Evolutionary conservation across 2,797 vertebrate species (phyloP), one percentile per base, ranked within the genome.

Genomic region (Semotilus atromaculatus): DNA sequence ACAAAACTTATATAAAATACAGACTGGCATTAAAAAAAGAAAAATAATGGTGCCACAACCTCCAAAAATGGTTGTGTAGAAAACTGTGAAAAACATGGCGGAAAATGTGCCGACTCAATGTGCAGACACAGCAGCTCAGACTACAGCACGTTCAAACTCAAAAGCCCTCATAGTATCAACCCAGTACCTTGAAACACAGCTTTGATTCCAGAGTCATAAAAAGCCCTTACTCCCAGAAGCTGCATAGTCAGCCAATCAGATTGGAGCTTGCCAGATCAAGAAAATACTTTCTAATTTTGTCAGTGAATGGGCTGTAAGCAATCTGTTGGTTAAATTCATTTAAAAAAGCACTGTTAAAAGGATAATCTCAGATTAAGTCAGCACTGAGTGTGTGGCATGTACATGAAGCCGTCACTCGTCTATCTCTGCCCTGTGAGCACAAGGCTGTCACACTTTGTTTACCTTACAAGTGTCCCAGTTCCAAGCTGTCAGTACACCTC

Each of bases 401-500:
- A 34, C 23, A 26, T 82, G 34, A 62, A 43, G 31, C 26, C 31
- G 4, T 68, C 76, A 72, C 38, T 48, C 38, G 2, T 73, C 55
- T 48, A 29, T 23, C 36, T 84, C 36, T 80, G 40, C 64, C 43
- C 31, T 10, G 18, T 80, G 60, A 80, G 34, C 38, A 58, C 60
- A 58, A 40, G 43, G 23, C 79, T 79, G 86, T 85, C 83, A 82
- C 74, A 79, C 55, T 67, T 67, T 85, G 68, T 85, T 85, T 60
- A 79, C 83, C 51, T 88, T 85, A 73, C 58, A 79, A 40, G 29
- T 58, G 58, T 85, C 51, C 75, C 82, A 88, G 58, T 82, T 85
- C 21, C 38, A 76, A 81, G 29, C 58, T 58, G 73, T 84, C 85
- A 79, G 71, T 60, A 40, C 72, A 68, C 53, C 31, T 34, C 45